These are phyloP conservation scores for Trilocha varians DNA, from an alignment of 2,888 invertebrate genomes.

Conservation along the genomic window DNA sequence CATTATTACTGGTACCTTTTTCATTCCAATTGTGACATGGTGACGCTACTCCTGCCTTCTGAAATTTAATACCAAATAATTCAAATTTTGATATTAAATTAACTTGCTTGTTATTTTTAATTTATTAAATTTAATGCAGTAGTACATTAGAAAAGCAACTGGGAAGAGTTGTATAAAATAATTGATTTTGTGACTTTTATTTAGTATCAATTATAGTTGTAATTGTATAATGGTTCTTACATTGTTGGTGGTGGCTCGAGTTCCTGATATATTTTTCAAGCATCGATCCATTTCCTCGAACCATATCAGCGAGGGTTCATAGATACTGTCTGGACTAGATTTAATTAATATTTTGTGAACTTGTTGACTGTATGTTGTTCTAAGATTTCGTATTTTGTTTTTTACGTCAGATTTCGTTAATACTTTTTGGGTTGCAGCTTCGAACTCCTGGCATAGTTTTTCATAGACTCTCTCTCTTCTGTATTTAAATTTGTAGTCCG, in stretches of 20 bases:
- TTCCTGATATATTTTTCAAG: conserved; percentile 44
- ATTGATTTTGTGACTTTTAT: too few species aligned
- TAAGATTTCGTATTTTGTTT: conserved; percentile 61
- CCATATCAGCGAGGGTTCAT: conserved; percentile 54
- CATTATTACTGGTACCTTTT: conserved; percentile 27
- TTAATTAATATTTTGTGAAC: conserved; percentile 57
- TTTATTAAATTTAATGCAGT: too few species aligned
- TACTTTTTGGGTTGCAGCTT: conserved; percentile 34
- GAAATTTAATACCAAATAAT: conserved; percentile 10
- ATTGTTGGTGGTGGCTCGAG: conserved; percentile 22
- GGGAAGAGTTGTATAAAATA: too few species aligned
- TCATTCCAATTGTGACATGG: conserved; percentile 46
- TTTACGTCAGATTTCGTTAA: conserved; percentile 52
- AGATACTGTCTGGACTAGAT: conserved; percentile 46
- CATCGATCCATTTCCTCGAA: conserved; percentile 58
- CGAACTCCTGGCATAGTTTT: conserved; percentile 42
- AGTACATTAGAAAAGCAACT: too few species aligned
- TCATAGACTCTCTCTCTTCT: conserved; percentile 49
- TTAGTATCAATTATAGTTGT: too few species aligned
- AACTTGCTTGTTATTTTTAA: too few species aligned
- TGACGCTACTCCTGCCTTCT: conserved; percentile 42
- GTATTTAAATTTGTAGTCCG: conserved; percentile 48
- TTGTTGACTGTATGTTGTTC: conserved; percentile 64
- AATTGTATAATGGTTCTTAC: too few species aligned
- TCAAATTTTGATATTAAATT: too few species aligned